These are phyloP conservation scores for Rhabdomys dilectus DNA, from an alignment of 2,113 vertebrate genomes.

Conservation along the genomic window DNA sequence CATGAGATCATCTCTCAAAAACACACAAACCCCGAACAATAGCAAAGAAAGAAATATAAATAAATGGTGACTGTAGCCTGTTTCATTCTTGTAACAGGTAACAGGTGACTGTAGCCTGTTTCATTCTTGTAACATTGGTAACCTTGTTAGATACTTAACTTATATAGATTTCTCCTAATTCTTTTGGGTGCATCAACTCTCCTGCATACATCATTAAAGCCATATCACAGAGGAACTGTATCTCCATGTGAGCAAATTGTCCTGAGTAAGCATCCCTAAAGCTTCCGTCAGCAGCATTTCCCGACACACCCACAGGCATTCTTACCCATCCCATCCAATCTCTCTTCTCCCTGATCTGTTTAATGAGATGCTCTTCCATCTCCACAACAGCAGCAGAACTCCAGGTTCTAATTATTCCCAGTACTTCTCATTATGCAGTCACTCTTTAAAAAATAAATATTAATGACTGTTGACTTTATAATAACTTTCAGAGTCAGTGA, in stretches of 20 bases:
- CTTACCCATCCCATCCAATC: conserved; percentile 20
- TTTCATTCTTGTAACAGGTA: neutral
- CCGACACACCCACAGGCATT: neutral
- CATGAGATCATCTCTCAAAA: neutral
- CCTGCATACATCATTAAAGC: conserved; percentile 7
- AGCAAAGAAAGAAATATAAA: neutral
- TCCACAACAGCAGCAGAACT: neutral
- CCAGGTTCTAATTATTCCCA: neutral
- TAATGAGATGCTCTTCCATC: conserved; percentile 36
- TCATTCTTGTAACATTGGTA: neutral
- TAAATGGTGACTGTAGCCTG: neutral
- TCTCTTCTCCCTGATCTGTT: conserved; percentile 56
- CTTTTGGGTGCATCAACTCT: neutral
- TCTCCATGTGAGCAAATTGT: neutral
- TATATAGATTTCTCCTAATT: neutral
- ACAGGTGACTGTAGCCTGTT: neutral
- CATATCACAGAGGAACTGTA: neutral
- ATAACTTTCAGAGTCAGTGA: neutral
- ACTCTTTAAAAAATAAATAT: neutral
- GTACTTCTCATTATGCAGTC: conserved; percentile 10
- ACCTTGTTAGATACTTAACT: neutral
- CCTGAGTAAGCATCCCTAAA: conserved; percentile 43
- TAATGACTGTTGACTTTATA: conserved; percentile 9
- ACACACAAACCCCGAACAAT: neutral
- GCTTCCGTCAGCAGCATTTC: neutral